Conservation (phyloP, 2,888 invertebrate genomes). For the Perizoma flavofasciatum region DNA sequence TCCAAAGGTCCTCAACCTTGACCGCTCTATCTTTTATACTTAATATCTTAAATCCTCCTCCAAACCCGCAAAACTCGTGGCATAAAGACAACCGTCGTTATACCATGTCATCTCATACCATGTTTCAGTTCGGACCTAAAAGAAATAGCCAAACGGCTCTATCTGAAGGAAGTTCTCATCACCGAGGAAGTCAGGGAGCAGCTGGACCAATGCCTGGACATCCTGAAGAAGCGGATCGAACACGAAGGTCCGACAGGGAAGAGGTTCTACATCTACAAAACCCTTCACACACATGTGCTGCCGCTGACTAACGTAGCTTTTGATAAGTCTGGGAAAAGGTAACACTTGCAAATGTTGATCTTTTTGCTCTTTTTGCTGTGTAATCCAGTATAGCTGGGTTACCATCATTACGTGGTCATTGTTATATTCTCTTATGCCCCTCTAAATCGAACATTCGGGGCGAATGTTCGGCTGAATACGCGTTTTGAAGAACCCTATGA, state of each 20-base stretch:
- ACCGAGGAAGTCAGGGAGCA: constrained; percentile 83
- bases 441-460: no score
- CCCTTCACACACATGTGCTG: constrained; percentile 86
- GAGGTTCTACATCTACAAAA: constrained; percentile 87
- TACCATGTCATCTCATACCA: neutral
- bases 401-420: no score
- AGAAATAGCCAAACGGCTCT: constrained; percentile 77
- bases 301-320: constrained; percentile 89
- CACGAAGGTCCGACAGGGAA: constrained; percentile 84
- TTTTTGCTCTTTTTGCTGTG: no score
- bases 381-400: no score
- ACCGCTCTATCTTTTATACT: no score
- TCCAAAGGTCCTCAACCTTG: no score
- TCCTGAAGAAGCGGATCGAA: constrained; percentile 85
- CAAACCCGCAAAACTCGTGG: no score
- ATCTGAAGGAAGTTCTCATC: constrained; percentile 80
- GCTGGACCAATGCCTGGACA: constrained; percentile 84
- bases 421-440: no score
- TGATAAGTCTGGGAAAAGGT: constrained; percentile 87
- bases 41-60: no score
- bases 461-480: no score
- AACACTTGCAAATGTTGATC: constrained; percentile 18
- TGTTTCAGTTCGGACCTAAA: constrained; percentile 80
- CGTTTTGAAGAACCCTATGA: no score
- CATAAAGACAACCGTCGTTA: no score